Conservation (phyloP, 2,113 vertebrate genomes). For the Sclerurus mexicanus region DNA sequence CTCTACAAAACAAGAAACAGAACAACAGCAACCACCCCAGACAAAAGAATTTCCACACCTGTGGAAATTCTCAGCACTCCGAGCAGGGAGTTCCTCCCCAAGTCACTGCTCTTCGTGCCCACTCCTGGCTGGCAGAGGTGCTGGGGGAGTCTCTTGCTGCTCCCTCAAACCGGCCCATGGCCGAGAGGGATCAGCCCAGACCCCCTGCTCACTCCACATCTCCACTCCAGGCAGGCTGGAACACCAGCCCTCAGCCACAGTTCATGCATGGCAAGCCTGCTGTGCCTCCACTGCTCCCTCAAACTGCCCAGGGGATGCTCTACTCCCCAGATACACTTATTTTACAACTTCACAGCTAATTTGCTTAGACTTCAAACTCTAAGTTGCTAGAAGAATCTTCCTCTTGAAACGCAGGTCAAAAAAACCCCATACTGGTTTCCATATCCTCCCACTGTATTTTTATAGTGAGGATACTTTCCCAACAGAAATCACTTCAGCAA, state of each 20-base stretch:
- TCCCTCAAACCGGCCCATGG: neutral
- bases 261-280: neutral
- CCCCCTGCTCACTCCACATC: neutral
- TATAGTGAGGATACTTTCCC: neutral
- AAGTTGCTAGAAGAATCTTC: neutral
- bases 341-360: neutral
- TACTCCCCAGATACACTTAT: neutral
- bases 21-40: neutral
- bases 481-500: neutral
- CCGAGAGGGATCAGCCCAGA: neutral
- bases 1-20: neutral
- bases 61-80: neutral
- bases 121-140: neutral
- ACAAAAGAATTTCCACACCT: rapidly evolving
- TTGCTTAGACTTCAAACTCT: neutral
- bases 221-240: neutral
- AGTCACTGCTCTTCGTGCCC: neutral
- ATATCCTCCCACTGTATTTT: neutral
- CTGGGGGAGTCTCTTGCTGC: neutral
- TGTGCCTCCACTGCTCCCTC: neutral
- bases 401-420: neutral
- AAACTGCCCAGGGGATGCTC: neutral
- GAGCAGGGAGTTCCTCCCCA: neutral
- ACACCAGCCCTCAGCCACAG: neutral
- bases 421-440: neutral